Conservation (phyloP, 1,140 invertebrate genomes). For the Alviniconcha marisindica region DNA sequence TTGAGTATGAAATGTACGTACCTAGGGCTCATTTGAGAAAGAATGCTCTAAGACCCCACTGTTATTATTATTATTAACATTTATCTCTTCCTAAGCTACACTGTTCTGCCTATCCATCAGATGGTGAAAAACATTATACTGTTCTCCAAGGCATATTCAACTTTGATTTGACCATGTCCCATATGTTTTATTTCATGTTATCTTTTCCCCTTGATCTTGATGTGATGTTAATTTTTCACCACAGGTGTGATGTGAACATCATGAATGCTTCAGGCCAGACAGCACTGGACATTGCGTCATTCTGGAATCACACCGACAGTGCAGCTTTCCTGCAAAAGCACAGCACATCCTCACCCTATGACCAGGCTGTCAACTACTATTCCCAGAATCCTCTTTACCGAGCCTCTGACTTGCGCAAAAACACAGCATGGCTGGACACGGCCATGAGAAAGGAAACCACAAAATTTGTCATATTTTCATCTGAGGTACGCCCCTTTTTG, state of each 20-base stretch:
- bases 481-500: conserved; percentile 59
- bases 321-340: conserved; percentile 52
- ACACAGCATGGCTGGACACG: conserved; percentile 62
- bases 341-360: conserved; percentile 51
- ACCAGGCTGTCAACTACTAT: conserved; percentile 66
- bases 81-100: too few species aligned
- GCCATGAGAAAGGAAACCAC: conserved; percentile 57
- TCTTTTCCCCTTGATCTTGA: too few species aligned
- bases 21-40: too few species aligned
- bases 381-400: conserved; percentile 65
- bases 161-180: too few species aligned
- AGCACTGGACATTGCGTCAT: conserved; percentile 70
- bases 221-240: too few species aligned
- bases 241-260: conserved; percentile 64
- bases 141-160: too few species aligned
- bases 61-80: too few species aligned
- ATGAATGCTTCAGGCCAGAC: conserved; percentile 71
- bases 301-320: conserved; percentile 69
- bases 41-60: too few species aligned
- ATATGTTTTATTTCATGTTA: too few species aligned
- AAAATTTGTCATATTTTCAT: conserved; percentile 66
- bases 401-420: conserved; percentile 67
- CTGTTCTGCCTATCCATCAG: too few species aligned
- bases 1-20: too few species aligned
- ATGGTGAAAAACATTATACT: too few species aligned